A percentile compares a stretch with the other conserved stretches of the same genome.
Conservation (phyloP, 2,797 vertebrate species). For the Ptychadena robeensis region DNA sequence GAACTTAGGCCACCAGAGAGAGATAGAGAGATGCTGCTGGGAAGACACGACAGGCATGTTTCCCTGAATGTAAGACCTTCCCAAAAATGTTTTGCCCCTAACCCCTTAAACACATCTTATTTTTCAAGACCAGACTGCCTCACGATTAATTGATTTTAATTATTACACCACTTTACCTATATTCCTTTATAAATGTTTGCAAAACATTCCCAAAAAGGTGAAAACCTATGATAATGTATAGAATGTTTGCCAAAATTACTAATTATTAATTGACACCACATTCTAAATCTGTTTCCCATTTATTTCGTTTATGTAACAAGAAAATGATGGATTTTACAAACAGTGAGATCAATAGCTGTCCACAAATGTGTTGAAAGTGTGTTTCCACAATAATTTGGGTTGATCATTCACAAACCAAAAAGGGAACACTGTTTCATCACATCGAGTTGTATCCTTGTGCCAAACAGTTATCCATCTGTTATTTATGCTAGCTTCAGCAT, state of each 20-base stretch:
- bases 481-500: not conserved
- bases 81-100: too few relatives aligned
- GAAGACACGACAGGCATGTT: too few relatives aligned
- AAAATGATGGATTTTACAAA: not conserved
- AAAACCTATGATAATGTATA: not conserved
- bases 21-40: too few relatives aligned
- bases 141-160: not conserved
- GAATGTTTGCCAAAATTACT: not conserved
- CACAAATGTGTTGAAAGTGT: not conserved
- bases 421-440: not conserved
- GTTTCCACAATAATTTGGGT: not conserved
- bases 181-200: too few relatives aligned
- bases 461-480: not conserved
- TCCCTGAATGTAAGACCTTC: too few relatives aligned
- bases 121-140: not conserved
- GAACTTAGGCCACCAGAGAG: too few relatives aligned
- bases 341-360: not conserved
- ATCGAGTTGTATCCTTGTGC: not conserved
- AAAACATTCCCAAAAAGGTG: too few relatives aligned
- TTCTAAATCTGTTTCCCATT: not conserved
- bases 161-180: not conserved
- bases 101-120: too few relatives aligned
- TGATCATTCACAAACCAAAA: not conserved
- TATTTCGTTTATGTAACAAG: not conserved
- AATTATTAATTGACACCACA: not conserved